These are phyloP conservation scores for Patiria miniata DNA, from an alignment of 35 echinoderm and acorn worm species.

Conservation along the genomic window DNA sequence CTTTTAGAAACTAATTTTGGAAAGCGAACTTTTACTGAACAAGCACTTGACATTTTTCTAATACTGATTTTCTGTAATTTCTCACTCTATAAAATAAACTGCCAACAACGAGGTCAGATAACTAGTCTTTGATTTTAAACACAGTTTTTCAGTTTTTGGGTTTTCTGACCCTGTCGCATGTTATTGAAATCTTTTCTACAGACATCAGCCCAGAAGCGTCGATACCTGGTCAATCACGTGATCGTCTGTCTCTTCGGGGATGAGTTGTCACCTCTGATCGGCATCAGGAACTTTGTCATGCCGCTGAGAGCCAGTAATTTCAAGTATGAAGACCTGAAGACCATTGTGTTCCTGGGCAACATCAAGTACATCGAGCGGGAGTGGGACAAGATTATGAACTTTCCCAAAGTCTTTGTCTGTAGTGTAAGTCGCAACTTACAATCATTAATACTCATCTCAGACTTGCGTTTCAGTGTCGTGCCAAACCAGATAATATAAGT, in stretches of 20 bases:
- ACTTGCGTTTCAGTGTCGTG: no score
- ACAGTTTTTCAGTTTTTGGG: no score
- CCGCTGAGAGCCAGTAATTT: conserved; percentile 51
- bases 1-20: no score
- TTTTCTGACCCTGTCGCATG: no score
- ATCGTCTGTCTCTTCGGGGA: conserved; percentile 57
- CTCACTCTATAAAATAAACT: no score
- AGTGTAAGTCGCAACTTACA: conserved; percentile 30
- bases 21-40: no score
- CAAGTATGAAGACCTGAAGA: conserved; percentile 36
- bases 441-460: no score
- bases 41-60: no score
- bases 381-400: conserved; percentile 52
- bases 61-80: no score
- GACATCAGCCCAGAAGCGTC: conserved; percentile 3
- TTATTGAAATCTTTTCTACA: background rate
- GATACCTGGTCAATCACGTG: conserved; percentile 29
- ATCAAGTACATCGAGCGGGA: conserved; percentile 40
- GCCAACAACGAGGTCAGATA: no score
- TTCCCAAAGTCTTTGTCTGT: conserved; percentile 47
- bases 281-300: conserved; percentile 50
- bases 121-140: no score
- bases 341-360: conserved; percentile 45
- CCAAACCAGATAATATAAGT: no score
- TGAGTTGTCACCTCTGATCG: conserved; percentile 35